Evolutionary conservation across 2,797 vertebrate genomes (phyloP), one percentile per base, ranked within the genome.

Genomic region (Euthynnus affinis): DNA sequence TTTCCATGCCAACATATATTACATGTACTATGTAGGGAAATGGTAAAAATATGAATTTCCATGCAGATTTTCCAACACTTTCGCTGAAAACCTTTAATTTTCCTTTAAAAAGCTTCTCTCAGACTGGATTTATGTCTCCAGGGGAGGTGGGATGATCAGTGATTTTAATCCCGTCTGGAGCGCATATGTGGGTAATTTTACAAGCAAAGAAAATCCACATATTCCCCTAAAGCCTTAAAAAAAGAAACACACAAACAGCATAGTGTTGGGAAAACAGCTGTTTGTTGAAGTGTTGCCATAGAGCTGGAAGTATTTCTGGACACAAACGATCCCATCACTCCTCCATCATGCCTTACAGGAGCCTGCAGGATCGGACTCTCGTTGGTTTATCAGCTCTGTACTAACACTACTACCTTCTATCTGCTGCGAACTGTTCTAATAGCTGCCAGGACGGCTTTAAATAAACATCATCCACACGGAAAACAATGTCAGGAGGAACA

Each of bases 271-370:
- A 67, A 56, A 74, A 61, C 84, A 83, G 73, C 63, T 83, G 75
- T 77, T 77, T 66, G 74, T 59, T 64, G 67, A 81, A 32, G 42
- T 29, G 83, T 88, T 76, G 40, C 83, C 76, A 71, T 77, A 74
- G 78, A 66, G 76, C 46, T n/a, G n/a, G 6, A 56, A 56, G 29
- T 48, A 79, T 84, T 73, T 68, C 74, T 84, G 74, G 60, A 58
- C 53, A 66, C 22, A 53, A 61, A 51, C 20, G n/a, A 20, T 76
- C 37, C 75, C 84, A 82, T 53, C 73, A 0, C 71, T 59, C 58
- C 57, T 51, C 49, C 51, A 23, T 10, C 72, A 57, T 12, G 15
- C 34, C 64, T 81, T 59, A 34, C 58, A 77, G 49, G 74, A 49
- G 74, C 70, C 74, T 71, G 12, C 74, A 3, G 76, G 64, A 81